Percentiles rank a stretch among this genome's conserved stretches.
Conservation (phyloP, 2,888 invertebrate species). For the Drosophila paracracens region DNA sequence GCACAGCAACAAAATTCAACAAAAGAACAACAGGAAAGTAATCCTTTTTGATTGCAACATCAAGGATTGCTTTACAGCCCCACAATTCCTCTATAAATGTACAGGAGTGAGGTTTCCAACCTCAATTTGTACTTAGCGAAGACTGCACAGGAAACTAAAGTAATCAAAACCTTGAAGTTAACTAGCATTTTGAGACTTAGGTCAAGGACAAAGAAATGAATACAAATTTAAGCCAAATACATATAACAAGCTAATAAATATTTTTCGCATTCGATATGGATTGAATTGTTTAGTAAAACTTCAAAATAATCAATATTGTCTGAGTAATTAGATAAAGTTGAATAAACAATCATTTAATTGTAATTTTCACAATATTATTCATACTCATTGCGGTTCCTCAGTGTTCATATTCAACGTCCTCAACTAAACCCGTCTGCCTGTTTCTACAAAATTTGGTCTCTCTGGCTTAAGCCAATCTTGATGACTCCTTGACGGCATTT, state of each 20-base stretch:
- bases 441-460: not conserved
- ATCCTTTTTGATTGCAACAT: constrained; percentile 4
- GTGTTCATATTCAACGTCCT: not conserved
- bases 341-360: not conserved
- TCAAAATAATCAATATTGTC: not conserved
- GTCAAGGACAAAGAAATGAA: not conserved
- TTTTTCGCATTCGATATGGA: not conserved
- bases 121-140: not conserved
- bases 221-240: not conserved
- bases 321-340: not conserved
- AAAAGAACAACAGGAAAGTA: not conserved
- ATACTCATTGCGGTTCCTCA: not conserved
- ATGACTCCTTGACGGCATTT: not conserved
- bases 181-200: not conserved
- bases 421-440: not conserved
- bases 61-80: not conserved
- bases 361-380: not conserved
- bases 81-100: not conserved
- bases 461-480: not conserved
- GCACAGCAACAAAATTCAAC: not conserved
- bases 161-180: not conserved
- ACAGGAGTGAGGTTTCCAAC: not conserved
- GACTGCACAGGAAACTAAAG: not conserved
- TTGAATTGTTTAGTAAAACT: not conserved
- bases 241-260: not conserved